Evolutionary conservation across 2,113 vertebrate genomes (phyloP).

Genomic region (Cinclus mexicanus): DNA sequence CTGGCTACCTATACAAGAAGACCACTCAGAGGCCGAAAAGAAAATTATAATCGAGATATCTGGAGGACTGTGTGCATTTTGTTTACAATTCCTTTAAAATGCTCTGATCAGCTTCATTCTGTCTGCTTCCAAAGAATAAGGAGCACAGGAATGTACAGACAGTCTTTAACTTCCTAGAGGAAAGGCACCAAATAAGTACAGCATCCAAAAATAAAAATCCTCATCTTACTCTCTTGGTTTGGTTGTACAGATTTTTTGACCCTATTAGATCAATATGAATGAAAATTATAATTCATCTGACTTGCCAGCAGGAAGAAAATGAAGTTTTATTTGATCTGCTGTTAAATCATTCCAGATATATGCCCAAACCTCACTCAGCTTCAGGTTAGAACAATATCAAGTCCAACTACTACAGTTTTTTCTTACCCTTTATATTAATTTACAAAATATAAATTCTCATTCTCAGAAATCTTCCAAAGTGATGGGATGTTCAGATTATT

Average conservation of each 20-base stretch:
- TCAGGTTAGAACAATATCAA: not conserved
- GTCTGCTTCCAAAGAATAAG: not conserved
- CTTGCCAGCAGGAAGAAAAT: not conserved
- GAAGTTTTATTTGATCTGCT: not conserved
- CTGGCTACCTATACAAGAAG: not conserved
- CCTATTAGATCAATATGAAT: not conserved
- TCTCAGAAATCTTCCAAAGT: not conserved
- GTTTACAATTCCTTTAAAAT: not conserved
- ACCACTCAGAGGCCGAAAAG: not conserved
- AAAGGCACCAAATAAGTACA: not conserved
- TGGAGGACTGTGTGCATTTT: not conserved
- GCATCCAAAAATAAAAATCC: not conserved
- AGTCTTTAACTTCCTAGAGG: not conserved
- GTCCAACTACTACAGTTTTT: not conserved
- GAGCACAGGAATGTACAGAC: not conserved
- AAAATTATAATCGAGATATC: not conserved
- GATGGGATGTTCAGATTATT: not conserved
- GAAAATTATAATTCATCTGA: not conserved
- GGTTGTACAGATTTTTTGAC: not conserved
- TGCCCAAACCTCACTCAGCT: not conserved
- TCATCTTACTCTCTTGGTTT: not conserved
- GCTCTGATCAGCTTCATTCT: not conserved
- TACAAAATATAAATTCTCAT: not conserved
- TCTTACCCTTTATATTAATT: not conserved
- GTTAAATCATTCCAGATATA: not conserved